phyloP scores from a whole-genome alignment of 2,888 invertebrate species.

The Bugula neritina region DNA sequence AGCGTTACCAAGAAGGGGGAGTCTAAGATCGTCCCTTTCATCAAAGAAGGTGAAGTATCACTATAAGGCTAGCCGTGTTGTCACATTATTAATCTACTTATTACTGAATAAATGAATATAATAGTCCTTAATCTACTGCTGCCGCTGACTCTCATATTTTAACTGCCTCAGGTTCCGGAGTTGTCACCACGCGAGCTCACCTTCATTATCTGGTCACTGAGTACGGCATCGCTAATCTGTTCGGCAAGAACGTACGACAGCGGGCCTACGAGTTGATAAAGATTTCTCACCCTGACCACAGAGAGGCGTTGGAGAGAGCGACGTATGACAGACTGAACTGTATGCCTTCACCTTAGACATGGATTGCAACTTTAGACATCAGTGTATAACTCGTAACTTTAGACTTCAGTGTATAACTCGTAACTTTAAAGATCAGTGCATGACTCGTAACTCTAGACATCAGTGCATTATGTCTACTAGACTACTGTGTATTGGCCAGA shows the following conservation, averaged over 20 bases:
- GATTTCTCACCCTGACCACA: slow-evolving; percentile 80
- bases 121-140: too few relatives aligned
- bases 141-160: too few relatives aligned
- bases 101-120: too few relatives aligned
- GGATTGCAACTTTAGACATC: background rate
- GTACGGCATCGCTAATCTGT: slow-evolving; percentile 79
- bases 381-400: too few relatives aligned
- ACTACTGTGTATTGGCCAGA: too few relatives aligned
- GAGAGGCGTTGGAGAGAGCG: slow-evolving; percentile 72
- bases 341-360: slow-evolving; percentile 51
- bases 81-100: too few relatives aligned
- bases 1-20: slow-evolving; percentile 73
- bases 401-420: too few relatives aligned
- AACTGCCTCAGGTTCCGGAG: slow-evolving; percentile 84
- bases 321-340: slow-evolving; percentile 67
- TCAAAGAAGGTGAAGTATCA: slow-evolving; percentile 71
- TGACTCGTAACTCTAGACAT: too few relatives aligned
- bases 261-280: slow-evolving; percentile 81
- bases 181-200: slow-evolving; percentile 84
- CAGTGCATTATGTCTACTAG: too few relatives aligned
- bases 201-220: slow-evolving; percentile 91
- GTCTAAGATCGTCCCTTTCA: slow-evolving; percentile 74
- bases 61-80: too few relatives aligned
- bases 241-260: slow-evolving; percentile 82
- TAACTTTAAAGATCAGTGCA: too few relatives aligned